Evolutionary conservation across 2,113 vertebrate species (phyloP), one percentile per base, ranked within the genome.

Genomic region (Gobio gobio): DNA sequence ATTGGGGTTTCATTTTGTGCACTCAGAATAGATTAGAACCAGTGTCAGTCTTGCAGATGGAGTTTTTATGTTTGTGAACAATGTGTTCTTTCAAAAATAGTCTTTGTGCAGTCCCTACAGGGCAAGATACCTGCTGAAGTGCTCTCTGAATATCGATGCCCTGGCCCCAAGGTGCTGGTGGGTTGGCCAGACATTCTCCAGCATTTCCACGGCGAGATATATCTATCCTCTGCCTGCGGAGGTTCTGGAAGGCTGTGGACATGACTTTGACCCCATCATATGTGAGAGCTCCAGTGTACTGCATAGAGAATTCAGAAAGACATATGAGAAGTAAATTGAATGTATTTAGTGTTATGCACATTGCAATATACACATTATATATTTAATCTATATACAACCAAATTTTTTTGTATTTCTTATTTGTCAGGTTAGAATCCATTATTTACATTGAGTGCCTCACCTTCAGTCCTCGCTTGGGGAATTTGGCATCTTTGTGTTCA

Each of bases 61-160:
- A 18, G 59, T 43, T 26, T 56, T 83, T 76, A 47, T 43, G 49
- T 43, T 76, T 26, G n/a, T 51, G 18, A 72, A 61, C 75, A 47
- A 54, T 45, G 13, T 72, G 56, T 63, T 29, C 29, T 40, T 81
- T 58, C 13, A 72, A 43, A 86, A 82, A 51, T 45, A 74, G 77
- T 43, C 91, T 80, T 51, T n/a, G 75, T 68, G 26, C 12, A 26
- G 33, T 78, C 6, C 47, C 40, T 16, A 5, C 47, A 49, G 78
- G 78, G 70, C 43, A 16, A 10, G 80, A 26, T 56, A 99, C 98
- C 97, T 99, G 98, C 93, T 99, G 98, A 88, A 99, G 91, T 0
- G 98, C 98, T 93, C 98, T 95, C 93, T 99, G 98, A 91, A 99
- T 99, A 93, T 99, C 98, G 9, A 99, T 99, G 59, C 98, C 98